Conservation (phyloP, 2,888 invertebrate genomes). For the Hofmannophila pseudospretella region DNA sequence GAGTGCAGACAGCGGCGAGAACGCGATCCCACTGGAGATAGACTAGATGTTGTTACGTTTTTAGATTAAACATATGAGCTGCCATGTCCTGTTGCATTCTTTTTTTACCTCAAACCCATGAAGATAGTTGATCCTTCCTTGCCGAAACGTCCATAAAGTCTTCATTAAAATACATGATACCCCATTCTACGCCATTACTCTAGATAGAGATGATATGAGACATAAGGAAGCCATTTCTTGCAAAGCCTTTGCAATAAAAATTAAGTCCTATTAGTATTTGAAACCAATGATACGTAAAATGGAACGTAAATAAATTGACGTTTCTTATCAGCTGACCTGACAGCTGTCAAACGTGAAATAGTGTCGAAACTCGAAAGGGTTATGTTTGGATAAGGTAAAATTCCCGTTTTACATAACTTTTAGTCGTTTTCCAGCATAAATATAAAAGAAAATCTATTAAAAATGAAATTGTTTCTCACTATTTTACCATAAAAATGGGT, state of each 20-base stretch:
- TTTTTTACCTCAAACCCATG: too few relatives aligned
- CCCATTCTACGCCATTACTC: too few relatives aligned
- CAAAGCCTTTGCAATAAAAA: too few relatives aligned
- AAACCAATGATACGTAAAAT: neutral
- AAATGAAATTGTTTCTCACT: conserved; percentile 15
- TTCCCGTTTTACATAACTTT: conserved; percentile 27
- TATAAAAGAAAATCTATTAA: conserved; percentile 12
- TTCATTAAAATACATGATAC: too few relatives aligned
- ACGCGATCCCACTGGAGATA: conserved; percentile 43
- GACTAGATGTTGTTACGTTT: conserved; percentile 10
- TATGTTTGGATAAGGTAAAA: conserved; percentile 50
- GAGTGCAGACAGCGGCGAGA: conserved; percentile 59
- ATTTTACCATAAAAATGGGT: conserved; percentile 20
- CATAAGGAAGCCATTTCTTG: too few relatives aligned
- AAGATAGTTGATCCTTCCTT: too few relatives aligned
- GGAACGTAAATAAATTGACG: neutral
- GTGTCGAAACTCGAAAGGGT: conserved; percentile 31
- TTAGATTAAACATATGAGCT: neutral
- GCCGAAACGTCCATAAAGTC: too few relatives aligned
- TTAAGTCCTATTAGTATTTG: too few relatives aligned
- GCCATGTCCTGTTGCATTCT: too few relatives aligned
- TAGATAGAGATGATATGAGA: too few relatives aligned
- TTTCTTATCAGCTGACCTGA: conserved; percentile 21
- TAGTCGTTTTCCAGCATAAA: conserved; percentile 20
- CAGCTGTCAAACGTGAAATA: conserved; percentile 28